A percentile compares a stretch with the other conserved stretches of the same genome.
Conservation (phyloP, 2,113 vertebrate species). For the Rhinoderma darwinii region DNA sequence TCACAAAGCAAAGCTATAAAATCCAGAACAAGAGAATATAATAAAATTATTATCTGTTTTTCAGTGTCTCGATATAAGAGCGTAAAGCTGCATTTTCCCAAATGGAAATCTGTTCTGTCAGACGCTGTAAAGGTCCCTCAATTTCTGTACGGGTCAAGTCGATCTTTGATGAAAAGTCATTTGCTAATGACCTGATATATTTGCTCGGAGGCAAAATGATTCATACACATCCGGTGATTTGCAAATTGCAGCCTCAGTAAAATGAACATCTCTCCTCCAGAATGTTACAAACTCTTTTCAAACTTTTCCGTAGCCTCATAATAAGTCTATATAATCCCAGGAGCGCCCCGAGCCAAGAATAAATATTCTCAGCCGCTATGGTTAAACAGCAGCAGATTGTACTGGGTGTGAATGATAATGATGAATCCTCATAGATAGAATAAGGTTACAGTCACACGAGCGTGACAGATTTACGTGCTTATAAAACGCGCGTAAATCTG, state of each 20-base stretch:
- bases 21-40: not conserved
- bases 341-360: not conserved
- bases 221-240: constrained; percentile 38
- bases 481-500: too few relatives aligned
- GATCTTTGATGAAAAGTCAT: constrained; percentile 39
- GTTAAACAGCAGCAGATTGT: not conserved
- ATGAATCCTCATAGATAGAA: too few relatives aligned
- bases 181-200: constrained; percentile 44
- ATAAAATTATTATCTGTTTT: not conserved
- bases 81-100: constrained; percentile 21
- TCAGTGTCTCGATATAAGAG: constrained; percentile 4
- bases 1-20: constrained; percentile 4
- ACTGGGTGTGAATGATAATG: not conserved
- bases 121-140: constrained; percentile 38
- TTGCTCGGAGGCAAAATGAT: constrained; percentile 30
- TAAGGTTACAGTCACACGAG: too few relatives aligned
- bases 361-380: not conserved
- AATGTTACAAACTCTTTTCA: constrained; percentile 40
- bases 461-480: too few relatives aligned
- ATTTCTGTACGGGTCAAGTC: constrained; percentile 33
- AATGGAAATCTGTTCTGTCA: constrained; percentile 13
- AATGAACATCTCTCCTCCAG: constrained; percentile 10
- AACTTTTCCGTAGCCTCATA: constrained; percentile 25
- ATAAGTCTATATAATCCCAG: not conserved
- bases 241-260: constrained; percentile 38